phyloP scores from a whole-genome alignment of 2,888 invertebrate genomes.

The Brassicogethes aeneus region DNA sequence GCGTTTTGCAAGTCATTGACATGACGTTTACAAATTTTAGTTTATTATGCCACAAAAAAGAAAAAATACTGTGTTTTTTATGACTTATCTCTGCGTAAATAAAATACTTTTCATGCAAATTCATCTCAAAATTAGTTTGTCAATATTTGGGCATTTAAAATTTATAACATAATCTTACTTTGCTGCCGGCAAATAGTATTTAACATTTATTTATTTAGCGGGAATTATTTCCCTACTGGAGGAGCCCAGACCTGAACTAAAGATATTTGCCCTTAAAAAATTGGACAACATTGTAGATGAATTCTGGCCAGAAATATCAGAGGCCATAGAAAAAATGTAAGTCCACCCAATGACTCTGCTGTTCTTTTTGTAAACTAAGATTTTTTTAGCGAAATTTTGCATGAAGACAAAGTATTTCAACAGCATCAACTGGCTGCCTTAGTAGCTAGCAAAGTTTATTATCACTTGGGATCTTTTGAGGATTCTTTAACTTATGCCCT shows the following conservation, averaged over 20 bases:
- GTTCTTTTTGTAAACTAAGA: not conserved
- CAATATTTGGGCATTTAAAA: too few species aligned
- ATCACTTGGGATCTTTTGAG: conserved; percentile 94
- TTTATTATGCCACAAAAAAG: too few species aligned
- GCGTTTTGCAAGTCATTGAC: conserved; percentile 31
- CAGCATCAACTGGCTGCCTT: conserved; percentile 91
- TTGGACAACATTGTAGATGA: conserved; percentile 91
- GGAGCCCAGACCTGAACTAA: conserved; percentile 87
- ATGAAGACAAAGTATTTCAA: conserved; percentile 82
- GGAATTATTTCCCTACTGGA: conserved; percentile 94
- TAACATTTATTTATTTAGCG: too few species aligned
- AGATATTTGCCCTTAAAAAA: conserved; percentile 88
- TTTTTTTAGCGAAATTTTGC: conserved; percentile 70
- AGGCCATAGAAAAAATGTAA: conserved; percentile 92
- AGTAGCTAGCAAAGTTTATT: conserved; percentile 97
- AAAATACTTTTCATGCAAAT: too few species aligned
- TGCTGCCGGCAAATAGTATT: conserved; percentile 8
- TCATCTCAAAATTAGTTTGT: too few species aligned
- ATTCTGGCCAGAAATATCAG: conserved; percentile 98
- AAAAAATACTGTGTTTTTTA: too few species aligned
- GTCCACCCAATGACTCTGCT: conserved; percentile 20
- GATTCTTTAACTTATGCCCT: conserved; percentile 96
- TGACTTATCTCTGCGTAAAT: too few species aligned
- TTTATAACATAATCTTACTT: conserved; percentile 26
- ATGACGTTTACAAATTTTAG: too few species aligned